Conservation (phyloP, 2,113 vertebrate genomes). For the Paedocypris sp. region DNA sequence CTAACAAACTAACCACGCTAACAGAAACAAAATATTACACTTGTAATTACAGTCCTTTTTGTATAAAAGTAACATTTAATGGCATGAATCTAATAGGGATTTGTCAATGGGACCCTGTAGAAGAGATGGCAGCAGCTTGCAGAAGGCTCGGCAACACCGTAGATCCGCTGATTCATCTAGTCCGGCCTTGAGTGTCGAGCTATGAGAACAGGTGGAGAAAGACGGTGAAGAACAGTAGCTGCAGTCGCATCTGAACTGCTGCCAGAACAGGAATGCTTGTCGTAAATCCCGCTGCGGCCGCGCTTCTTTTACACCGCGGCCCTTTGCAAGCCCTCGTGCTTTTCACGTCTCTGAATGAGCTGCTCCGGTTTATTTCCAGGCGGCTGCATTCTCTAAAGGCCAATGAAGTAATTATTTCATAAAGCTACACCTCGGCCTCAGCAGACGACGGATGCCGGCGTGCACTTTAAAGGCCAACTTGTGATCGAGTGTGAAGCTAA, state of each 20-base stretch:
- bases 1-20: too few relatives aligned
- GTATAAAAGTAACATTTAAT: too few relatives aligned
- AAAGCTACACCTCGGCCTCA: slow-evolving; percentile 56
- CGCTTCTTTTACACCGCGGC: slow-evolving; percentile 46
- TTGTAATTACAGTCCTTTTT: too few relatives aligned
- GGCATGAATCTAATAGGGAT: too few relatives aligned
- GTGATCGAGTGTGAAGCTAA: slow-evolving; percentile 46
- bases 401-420: slow-evolving; percentile 57
- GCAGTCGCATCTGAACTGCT: slow-evolving; percentile 59
- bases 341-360: slow-evolving; percentile 20
- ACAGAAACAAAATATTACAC: too few relatives aligned
- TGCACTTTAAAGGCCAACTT: slow-evolving; percentile 42
- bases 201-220: slow-evolving; percentile 54
- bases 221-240: slow-evolving; percentile 51
- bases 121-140: too few relatives aligned
- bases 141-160: slow-evolving; percentile 18
- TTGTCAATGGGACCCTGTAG: too few relatives aligned
- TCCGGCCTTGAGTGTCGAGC: slow-evolving; percentile 53
- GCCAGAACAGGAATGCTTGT: slow-evolving; percentile 65
- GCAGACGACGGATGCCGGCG: slow-evolving; percentile 45
- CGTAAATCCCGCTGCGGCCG: slow-evolving; percentile 59
- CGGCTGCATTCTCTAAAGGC: slow-evolving; percentile 45
- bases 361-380: slow-evolving; percentile 57
- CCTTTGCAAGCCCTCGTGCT: slow-evolving; percentile 10
- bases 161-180: slow-evolving; percentile 64